phyloP scores from a whole-genome alignment of 2,113 vertebrate genomes.

The Sprattus sprattus region DNA sequence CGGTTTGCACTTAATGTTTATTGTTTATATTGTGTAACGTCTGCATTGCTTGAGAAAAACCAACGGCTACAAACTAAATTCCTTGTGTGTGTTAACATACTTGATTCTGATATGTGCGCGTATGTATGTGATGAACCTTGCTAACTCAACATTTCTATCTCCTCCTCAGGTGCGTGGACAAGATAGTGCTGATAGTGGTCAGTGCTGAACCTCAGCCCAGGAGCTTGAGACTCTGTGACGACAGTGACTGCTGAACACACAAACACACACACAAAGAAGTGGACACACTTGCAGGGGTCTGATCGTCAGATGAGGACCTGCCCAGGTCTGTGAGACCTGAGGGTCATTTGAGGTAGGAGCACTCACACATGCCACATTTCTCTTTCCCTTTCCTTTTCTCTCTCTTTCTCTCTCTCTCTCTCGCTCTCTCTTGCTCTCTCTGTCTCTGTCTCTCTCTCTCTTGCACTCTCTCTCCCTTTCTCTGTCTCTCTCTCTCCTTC shows the following conservation, averaged over 20 bases:
- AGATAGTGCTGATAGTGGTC: neutral
- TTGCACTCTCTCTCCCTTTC: neutral
- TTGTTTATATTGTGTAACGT: too few relatives aligned
- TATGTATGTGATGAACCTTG: neutral
- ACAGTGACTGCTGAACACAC: slow-evolving; percentile 1
- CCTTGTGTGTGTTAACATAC: neutral
- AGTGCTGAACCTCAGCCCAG: neutral
- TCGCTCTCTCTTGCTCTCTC: slow-evolving; percentile 6
- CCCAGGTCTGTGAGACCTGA: slow-evolving; percentile 52
- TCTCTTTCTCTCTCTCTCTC: neutral
- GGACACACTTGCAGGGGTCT: slow-evolving; percentile 28
- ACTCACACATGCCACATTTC: neutral
- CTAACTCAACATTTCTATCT: slow-evolving; percentile 10
- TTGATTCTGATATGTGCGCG: neutral
- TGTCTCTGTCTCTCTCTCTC: neutral
- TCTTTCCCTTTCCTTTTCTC: slow-evolving; percentile 24
- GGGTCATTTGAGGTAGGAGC: slow-evolving; percentile 53
- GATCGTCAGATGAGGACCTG: slow-evolving; percentile 49
- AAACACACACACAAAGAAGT: neutral
- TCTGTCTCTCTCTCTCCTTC: slow-evolving; percentile 5
- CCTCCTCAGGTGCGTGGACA: slow-evolving; percentile 30
- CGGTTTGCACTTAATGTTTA: too few relatives aligned
- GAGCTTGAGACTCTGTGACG: neutral
- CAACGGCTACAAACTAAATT: too few relatives aligned
- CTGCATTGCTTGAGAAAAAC: too few relatives aligned